phyloP scores from a whole-genome alignment of 2,113 vertebrate genomes.

The Herpetotheres cachinnans region DNA sequence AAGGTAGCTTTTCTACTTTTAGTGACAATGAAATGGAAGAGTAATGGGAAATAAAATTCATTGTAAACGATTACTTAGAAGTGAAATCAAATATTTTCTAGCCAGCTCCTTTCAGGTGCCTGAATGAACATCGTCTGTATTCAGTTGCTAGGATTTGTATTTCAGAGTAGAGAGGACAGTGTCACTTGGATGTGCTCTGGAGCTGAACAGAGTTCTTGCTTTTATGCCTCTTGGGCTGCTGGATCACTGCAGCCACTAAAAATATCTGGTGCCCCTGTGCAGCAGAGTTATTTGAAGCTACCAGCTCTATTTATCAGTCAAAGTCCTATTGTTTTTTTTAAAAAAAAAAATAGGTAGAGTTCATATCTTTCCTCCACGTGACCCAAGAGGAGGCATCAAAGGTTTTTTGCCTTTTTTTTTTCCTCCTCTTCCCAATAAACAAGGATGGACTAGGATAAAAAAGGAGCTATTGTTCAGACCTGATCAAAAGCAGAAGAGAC shows the following conservation, averaged over 20 bases:
- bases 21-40: background rate
- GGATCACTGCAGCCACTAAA: background rate
- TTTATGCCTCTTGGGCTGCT: background rate
- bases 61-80: background rate
- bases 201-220: background rate
- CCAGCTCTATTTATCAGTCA: background rate
- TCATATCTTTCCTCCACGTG: background rate
- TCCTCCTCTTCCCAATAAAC: background rate
- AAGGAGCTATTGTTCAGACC: background rate
- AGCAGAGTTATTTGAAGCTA: background rate
- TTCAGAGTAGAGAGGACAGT: background rate
- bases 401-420: background rate
- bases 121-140: background rate
- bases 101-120: background rate
- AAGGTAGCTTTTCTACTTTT: background rate
- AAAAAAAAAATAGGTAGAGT: background rate
- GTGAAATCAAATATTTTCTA: background rate
- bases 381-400: background rate
- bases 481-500: slow-evolving; percentile 12
- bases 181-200: background rate
- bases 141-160: background rate
- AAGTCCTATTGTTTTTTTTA: background rate
- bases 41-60: background rate
- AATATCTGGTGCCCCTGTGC: background rate
- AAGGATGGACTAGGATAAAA: background rate